A percentile compares a stretch with the other conserved stretches of the same genome.
Conservation (phyloP, 1,140 invertebrate species). For the Drosophila kepulauana region DNA sequence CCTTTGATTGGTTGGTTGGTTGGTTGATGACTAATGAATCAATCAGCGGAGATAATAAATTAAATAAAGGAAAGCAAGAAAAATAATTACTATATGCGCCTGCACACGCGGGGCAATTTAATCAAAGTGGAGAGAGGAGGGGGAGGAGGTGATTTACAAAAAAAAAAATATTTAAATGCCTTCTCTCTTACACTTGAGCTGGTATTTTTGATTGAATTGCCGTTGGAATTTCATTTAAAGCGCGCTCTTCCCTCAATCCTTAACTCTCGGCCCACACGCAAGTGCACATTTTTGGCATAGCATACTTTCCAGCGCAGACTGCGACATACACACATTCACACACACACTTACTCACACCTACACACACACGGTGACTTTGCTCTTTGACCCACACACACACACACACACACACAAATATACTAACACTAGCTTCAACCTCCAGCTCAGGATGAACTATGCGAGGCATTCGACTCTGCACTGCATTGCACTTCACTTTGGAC, state of each 20-base stretch:
- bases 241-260: constrained; percentile 15
- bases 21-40: too few relatives aligned
- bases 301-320: constrained; percentile 28
- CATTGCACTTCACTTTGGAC: constrained; percentile 14
- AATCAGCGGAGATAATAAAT: too few relatives aligned
- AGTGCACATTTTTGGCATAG: constrained; percentile 62
- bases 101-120: too few relatives aligned
- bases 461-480: constrained; percentile 36
- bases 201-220: constrained; percentile 40
- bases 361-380: constrained; percentile 8
- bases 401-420: background rate
- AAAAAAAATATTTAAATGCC: constrained; percentile 44
- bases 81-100: too few relatives aligned
- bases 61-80: too few relatives aligned
- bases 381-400: constrained; percentile 5
- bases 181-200: constrained; percentile 2
- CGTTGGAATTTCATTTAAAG: constrained; percentile 70
- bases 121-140: background rate
- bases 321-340: background rate
- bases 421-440: background rate
- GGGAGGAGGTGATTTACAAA: background rate
- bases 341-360: constrained; percentile 9
- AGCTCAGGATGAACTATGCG: constrained; percentile 37
- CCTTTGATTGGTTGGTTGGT: too few relatives aligned
- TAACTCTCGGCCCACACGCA: constrained; percentile 30